phyloP scores from a whole-genome alignment of 37 sponge, comb jelly and placozoan species.

The Spongia lamella region DNA sequence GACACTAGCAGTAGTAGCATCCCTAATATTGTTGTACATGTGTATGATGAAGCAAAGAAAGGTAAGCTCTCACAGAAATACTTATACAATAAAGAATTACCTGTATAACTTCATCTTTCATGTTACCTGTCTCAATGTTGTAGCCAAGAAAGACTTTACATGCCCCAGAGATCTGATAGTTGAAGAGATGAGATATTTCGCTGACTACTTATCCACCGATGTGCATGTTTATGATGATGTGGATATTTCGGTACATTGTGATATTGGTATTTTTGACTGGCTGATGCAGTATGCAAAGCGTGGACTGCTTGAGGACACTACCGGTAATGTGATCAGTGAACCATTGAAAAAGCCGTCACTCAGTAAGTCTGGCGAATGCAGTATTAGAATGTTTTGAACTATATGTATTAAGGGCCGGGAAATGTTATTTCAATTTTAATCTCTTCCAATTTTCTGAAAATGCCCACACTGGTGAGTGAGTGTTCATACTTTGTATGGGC shows the following conservation, averaged over 20 bases:
- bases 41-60: constrained; percentile 87
- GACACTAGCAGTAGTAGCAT: too few species aligned
- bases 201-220: constrained; percentile 71
- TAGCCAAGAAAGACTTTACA: constrained; percentile 78
- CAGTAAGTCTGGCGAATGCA: constrained; percentile 12
- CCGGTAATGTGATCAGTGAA: constrained; percentile 28
- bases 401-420: constrained; percentile 31
- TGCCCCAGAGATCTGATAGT: constrained; percentile 88
- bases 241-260: constrained; percentile 99
- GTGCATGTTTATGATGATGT: constrained; percentile 71
- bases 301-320: constrained; percentile 62
- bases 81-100: background rate
- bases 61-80: constrained; percentile 24
- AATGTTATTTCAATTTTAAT: constrained; percentile 85
- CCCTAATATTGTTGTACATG: constrained; percentile 80
- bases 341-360: constrained; percentile 51
- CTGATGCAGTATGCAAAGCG: constrained; percentile 88
- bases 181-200: constrained; percentile 90
- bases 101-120: background rate
- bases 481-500: background rate
- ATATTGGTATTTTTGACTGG: constrained; percentile 91
- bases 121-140: background rate
- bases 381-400: background rate
- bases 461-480: constrained; percentile 72
- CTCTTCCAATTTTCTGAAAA: constrained; percentile 90